These are phyloP conservation scores for Cheilosia pagana DNA, from an alignment of 2,888 invertebrate genomes.

Conservation along the genomic window DNA sequence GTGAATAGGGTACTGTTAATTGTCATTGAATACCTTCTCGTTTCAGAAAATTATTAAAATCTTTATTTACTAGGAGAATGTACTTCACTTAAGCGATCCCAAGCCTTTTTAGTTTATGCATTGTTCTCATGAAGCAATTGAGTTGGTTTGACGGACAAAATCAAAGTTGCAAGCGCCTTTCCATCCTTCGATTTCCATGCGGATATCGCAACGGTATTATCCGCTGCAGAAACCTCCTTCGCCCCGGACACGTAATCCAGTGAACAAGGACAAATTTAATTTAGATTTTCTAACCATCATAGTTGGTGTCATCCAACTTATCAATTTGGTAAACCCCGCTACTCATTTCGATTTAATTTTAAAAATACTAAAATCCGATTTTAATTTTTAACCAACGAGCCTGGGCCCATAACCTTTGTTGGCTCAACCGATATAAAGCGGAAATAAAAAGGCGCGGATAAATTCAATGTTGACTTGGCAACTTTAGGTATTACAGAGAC, in stretches of 20 bases:
- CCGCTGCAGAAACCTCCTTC: not conserved
- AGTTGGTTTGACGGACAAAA: constrained; percentile 30
- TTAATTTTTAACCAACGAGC: not conserved
- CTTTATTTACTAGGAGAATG: constrained; percentile 25
- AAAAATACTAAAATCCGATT: not conserved
- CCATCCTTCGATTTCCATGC: constrained; percentile 29
- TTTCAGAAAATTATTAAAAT: constrained; percentile 22
- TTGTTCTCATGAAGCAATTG: constrained; percentile 39
- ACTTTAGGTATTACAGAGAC: no score
- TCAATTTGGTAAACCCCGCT: constrained; percentile 34
- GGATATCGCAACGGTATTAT: not conserved
- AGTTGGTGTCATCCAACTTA: constrained; percentile 37
- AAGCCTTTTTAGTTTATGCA: constrained; percentile 27
- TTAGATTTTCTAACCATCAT: constrained; percentile 39
- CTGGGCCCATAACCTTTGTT: constrained; percentile 47
- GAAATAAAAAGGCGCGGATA: no score
- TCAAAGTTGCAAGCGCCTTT: constrained; percentile 35
- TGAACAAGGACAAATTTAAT: constrained; percentile 36
- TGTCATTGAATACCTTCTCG: constrained; percentile 31
- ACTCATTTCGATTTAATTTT: constrained; percentile 16
- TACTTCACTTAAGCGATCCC: constrained; percentile 21
- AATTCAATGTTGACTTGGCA: no score
- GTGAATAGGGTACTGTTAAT: constrained; percentile 42
- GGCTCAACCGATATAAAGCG: not conserved
- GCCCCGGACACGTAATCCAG: constrained; percentile 15